Evolutionary conservation across 2,797 vertebrate genomes (phyloP), one percentile per base, ranked within the genome.

Genomic region (Streptopelia turtur): DNA sequence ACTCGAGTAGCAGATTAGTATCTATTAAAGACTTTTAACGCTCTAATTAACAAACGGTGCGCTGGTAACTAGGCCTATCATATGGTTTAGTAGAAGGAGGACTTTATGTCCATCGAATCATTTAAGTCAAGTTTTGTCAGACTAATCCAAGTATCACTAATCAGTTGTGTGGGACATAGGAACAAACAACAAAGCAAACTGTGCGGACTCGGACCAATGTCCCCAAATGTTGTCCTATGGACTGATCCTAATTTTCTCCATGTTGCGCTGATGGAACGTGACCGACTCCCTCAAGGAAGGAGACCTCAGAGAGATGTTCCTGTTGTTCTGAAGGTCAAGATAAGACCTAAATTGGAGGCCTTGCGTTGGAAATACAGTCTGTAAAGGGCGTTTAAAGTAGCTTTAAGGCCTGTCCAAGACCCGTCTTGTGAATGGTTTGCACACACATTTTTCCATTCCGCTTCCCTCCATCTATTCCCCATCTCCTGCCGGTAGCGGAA

Each of bases 1-100:
- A 66, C 63, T 41, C 12, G 30, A 93, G 91, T 45, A 95, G 90
- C 52, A 95, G 89, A 87, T 76, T 86, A 95, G 25, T 83, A 93
- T 72, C 93, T 87, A 37, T 90, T 71, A 75, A 91, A 61, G 91
- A 86, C 78, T 76, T 92, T 61, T 49, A 63, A n/a, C 66, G 81
- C 39, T 87, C 49, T 81, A 76, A 45, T 61, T 31, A 82, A 83
- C 66, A 64, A 79, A 82, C 1, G 9, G 74, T 60, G 91, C 83
- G 24, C 82, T 63, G 66, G 71, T 66, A 59, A 87, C 49, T 27
- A 90, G 53, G 49, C 83, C 71, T 72, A 43, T 24, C 7, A 0
- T 9, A 16, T 6, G n/a, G 37, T 89, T 80, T 33, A 63, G 33
- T 16, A 91, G 71, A 87, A 91, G 63, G 78, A 81, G 41, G 41